Evolutionary conservation across 2,797 vertebrate genomes (phyloP).

Genomic region (Danionella dracula): DNA sequence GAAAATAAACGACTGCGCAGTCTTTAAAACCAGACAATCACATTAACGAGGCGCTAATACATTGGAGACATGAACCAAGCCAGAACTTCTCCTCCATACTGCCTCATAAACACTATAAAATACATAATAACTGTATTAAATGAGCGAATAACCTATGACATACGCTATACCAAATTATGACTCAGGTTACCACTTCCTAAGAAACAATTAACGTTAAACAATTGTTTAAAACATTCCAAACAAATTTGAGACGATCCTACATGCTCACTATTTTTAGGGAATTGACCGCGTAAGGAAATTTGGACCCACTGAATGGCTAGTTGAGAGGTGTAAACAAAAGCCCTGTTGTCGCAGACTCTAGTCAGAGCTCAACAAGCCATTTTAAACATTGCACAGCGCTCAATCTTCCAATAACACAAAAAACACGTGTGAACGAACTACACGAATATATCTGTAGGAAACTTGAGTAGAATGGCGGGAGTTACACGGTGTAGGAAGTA

Average conservation of each 20-base stretch:
- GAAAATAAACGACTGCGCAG: slow-evolving; percentile 18
- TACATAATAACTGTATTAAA: no score
- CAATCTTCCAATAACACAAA: background rate
- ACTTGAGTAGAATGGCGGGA: background rate
- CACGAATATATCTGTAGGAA: background rate
- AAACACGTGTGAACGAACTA: slow-evolving; percentile 3
- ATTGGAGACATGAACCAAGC: slow-evolving; percentile 31
- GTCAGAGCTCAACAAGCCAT: slow-evolving; percentile 3
- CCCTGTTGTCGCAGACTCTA: slow-evolving; percentile 19
- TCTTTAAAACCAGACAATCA: background rate
- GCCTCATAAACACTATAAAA: background rate
- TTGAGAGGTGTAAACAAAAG: slow-evolving; percentile 24
- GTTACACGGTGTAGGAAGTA: background rate
- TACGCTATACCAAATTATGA: no score
- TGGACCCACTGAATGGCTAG: background rate
- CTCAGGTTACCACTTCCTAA: no score
- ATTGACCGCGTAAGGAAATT: no score
- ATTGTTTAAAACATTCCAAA: no score
- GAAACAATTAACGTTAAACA: no score
- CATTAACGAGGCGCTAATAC: slow-evolving; percentile 5
- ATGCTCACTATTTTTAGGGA: no score
- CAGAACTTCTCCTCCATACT: slow-evolving; percentile 65
- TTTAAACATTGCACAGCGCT: slow-evolving; percentile 5
- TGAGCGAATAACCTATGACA: no score
- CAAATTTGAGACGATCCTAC: no score